A percentile compares a stretch with the other conserved stretches of the same genome.
These are phyloP conservation scores for Dicranocentrus wangi DNA, from an alignment of 2,888 invertebrate species.

Conservation along the genomic window DNA sequence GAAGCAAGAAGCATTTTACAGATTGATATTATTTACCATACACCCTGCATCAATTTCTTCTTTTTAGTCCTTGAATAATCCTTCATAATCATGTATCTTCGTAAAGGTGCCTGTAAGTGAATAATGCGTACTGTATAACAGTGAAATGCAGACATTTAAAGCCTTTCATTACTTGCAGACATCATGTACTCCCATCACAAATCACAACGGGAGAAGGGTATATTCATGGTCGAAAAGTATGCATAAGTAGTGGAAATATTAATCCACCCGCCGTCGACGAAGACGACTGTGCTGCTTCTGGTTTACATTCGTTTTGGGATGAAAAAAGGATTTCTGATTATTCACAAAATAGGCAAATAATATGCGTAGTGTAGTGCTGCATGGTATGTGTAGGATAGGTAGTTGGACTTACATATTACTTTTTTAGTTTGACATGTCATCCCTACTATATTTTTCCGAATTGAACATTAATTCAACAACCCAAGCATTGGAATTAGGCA, in stretches of 20 bases:
- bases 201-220: conserved; percentile 21
- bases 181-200: conserved; percentile 3
- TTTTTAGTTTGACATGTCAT: conserved; percentile 8
- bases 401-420: background rate
- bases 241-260: conserved; percentile 47
- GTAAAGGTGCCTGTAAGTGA: conserved; percentile 37
- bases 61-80: conserved; percentile 59
- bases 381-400: background rate
- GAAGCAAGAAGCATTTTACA: background rate
- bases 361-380: conserved; percentile 28
- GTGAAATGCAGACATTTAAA: conserved; percentile 26
- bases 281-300: conserved; percentile 47
- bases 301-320: conserved; percentile 60
- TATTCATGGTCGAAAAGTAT: background rate
- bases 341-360: conserved; percentile 61
- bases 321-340: conserved; percentile 60
- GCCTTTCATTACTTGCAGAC: conserved; percentile 10
- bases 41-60: conserved; percentile 47
- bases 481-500: conserved; percentile 34
- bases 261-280: conserved; percentile 54
- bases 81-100: conserved; percentile 49
- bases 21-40: conserved; percentile 32
- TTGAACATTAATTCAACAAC: conserved; percentile 26
- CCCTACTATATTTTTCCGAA: background rate
- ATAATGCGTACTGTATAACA: conserved; percentile 10